A percentile compares a stretch with the other conserved stretches of the same genome.
phyloP scores from a whole-genome alignment of 1,140 invertebrate species.

The Listronotus bonariensis region DNA sequence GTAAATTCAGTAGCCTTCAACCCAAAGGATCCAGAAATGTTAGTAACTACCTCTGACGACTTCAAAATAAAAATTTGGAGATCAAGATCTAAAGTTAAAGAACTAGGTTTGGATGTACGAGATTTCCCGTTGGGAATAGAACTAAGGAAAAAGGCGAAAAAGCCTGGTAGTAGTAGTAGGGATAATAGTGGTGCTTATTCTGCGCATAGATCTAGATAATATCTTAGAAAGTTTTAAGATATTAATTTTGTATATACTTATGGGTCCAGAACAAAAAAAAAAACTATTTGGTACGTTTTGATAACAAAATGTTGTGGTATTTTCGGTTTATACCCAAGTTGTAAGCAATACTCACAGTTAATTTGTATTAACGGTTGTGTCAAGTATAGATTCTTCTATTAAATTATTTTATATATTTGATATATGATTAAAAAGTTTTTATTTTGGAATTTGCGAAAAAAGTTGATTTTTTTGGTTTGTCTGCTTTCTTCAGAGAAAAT shows the following conservation, averaged over 20 bases:
- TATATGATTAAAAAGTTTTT: too few species aligned
- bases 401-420: too few species aligned
- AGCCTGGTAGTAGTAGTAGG: conserved; percentile 1
- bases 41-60: conserved; percentile 88
- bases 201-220: conserved; percentile 27
- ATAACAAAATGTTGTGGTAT: too few species aligned
- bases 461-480: too few species aligned
- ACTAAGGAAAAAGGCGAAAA: conserved; percentile 39
- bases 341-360: too few species aligned
- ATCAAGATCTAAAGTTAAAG: conserved; percentile 59
- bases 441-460: too few species aligned
- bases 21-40: conserved; percentile 78
- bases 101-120: conserved; percentile 48
- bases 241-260: conserved; percentile 2
- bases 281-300: too few species aligned
- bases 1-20: conserved; percentile 90
- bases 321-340: too few species aligned
- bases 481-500: too few species aligned
- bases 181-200: conserved; percentile 10
- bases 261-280: not conserved
- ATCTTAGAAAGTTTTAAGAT: not conserved
- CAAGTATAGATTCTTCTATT: too few species aligned
- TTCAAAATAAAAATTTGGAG: conserved; percentile 77
- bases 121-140: conserved; percentile 47
- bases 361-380: too few species aligned